Evolutionary conservation across 2,113 vertebrate species (phyloP).

Genomic region (Pterocles burchelli): DNA sequence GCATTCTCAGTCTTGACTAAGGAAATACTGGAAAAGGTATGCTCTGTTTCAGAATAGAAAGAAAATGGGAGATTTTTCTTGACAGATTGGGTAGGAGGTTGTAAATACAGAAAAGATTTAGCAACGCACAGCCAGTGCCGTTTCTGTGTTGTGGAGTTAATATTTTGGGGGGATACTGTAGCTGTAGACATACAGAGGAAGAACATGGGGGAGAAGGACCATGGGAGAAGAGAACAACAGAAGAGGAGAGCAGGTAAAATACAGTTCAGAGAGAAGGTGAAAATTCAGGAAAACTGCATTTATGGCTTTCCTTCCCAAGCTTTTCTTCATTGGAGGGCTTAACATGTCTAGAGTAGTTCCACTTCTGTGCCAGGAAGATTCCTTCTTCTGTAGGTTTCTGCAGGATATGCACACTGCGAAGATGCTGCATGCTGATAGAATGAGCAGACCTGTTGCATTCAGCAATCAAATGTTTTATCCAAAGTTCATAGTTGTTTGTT

Average conservation of each 20-base stretch:
- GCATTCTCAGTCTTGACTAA: conserved; percentile 69
- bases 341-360: neutral
- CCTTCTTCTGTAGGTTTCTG: neutral
- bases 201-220: accelerated
- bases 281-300: neutral
- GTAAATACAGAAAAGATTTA: neutral
- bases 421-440: neutral
- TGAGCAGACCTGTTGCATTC: neutral
- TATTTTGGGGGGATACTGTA: neutral
- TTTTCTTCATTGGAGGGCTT: neutral
- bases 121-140: neutral
- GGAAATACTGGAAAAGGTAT: conserved; percentile 75
- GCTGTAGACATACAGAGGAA: neutral
- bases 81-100: neutral
- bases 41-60: neutral
- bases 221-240: neutral
- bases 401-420: neutral
- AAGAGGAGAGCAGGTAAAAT: neutral
- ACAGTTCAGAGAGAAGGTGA: neutral
- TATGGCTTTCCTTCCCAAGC: neutral
- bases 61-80: neutral
- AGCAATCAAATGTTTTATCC: neutral
- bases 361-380: neutral
- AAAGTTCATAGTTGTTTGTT: conserved; percentile 3
- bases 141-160: neutral